Base-by-base conservation (phyloP, 1,140 invertebrate genomes). In the Micrasema longulum region DNA sequence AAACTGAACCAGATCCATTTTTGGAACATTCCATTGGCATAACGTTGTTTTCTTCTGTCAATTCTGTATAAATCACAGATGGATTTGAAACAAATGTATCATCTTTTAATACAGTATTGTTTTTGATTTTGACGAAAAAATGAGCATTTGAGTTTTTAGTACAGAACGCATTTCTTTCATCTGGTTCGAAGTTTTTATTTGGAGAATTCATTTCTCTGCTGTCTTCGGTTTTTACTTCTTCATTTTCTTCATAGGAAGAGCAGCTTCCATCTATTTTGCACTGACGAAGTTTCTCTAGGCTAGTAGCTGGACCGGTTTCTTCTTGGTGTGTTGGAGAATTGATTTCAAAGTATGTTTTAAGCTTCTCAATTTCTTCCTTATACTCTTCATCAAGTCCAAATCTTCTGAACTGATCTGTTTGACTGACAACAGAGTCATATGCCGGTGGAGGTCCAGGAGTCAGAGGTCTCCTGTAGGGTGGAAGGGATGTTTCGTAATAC, bases 401-500 rank as follows among this genome's bases (percentile, higher is more conserved):
- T 20, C 50, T 65, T 23, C 73, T 62, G 35, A 71, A 45, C 47
- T 71, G 67, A 16, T 75, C 73, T 7, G 43, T 57, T 10, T 50
- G 66, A 35, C 73, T 75, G 16, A 75, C 73, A 5, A 75, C 73
- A 12, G 73, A 75, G 20, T 75, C 73, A 47, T 75, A 75, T 3
- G 73, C 69, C 12, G 73, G 73, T 18, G 73, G 73, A 36, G 73
- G 73, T 1, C 73, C 73, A 9, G 73, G 73, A 0, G 73, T 75
- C 1, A 57, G 73, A 9, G 73, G 73, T 50, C 73, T 57, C 60
- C 73, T 68, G 55, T 48, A 71, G 1, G 64, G 41, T 26, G 68
- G 53, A 1, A 67, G 47, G 7, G 26, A 22, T 10, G 68, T 26
- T 16, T 70, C 68, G 35, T 31, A 63, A 36, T 31, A 70, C 68